A percentile compares a stretch with the other conserved stretches of the same genome.
Conservation (phyloP, 2,113 vertebrate genomes). For the Condylura cristata region DNA sequence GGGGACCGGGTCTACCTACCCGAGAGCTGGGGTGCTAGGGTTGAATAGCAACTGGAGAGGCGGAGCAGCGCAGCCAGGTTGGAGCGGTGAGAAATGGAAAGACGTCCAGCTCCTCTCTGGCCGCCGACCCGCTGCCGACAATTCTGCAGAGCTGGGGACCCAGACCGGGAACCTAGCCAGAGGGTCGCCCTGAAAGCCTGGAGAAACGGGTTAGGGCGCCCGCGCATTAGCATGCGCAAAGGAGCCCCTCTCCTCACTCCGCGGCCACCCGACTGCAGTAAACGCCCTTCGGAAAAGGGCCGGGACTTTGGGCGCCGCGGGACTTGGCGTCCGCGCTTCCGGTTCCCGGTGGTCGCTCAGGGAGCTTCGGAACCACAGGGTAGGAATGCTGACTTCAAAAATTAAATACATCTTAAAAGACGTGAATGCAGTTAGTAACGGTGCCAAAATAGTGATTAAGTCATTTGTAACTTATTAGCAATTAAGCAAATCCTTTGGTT, state of each 20-base stretch:
- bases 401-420: slow-evolving; percentile 38
- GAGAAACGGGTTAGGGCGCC: not conserved
- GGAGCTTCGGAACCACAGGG: not conserved
- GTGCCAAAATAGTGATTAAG: slow-evolving; percentile 84
- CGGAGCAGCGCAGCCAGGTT: not conserved
- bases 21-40: not conserved
- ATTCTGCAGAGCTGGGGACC: not conserved
- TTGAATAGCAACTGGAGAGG: not conserved
- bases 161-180: not conserved
- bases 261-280: not conserved
- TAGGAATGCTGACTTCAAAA: not conserved
- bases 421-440: slow-evolving; percentile 67
- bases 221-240: too few species aligned
- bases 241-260: not conserved
- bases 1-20: not conserved
- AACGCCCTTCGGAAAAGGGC: not conserved
- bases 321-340: not conserved
- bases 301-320: not conserved
- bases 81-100: not conserved
- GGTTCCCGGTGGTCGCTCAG: not conserved
- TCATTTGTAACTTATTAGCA: slow-evolving; percentile 82
- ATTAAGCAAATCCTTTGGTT: slow-evolving; percentile 71
- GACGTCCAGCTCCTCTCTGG: not conserved
- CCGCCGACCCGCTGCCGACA: too few species aligned
- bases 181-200: not conserved